Evolutionary conservation across 2,888 invertebrate genomes (phyloP), one percentile per base, ranked within the genome.

Genomic region (Ichneumon xanthorius): DNA sequence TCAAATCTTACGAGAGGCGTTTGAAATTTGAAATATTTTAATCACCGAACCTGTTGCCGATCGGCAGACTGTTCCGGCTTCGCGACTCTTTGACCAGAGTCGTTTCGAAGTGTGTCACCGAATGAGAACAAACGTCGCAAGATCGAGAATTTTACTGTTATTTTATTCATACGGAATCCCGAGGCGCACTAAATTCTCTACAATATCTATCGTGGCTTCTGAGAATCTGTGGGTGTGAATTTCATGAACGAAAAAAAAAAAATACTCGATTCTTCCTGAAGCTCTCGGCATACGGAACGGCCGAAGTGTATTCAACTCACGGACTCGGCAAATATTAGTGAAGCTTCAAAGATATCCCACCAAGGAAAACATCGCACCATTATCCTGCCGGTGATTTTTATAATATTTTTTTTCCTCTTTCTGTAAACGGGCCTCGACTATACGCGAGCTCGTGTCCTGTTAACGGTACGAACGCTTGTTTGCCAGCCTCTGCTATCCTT

Each of bases 71-170:
- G 26, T 30, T n/a, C 16, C 33, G 33, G 30, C 63, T 16, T 63
- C 33, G 30, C n/a, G 30, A 33, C 16, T 63, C 16, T 63, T 14
- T 26, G 63, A 30, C 11, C 30, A 1, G n/a, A 33, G 33, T 33
- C n/a, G 4, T 11, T 22, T 40, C 5, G 19, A 88, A 89, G 89
- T 88, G 82, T 88, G 89, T 89, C 89, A 87, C 78, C 84, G 75
- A 87, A 87, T 82, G 87, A 87, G 87, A 88, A 86, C 85, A 87
- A 87, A 88, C 82, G 87, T 82, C 85, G 85, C 82, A 85, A 87
- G 86, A 88, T 89, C 87, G 30, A 86, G 85, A 82, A 30, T 45
- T 85, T 89, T 87, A 89, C 89, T 89, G 89, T 89, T 89, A 83
- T 88, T 86, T 70, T 48, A 30, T 22, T 37, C 26, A 11, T 58